These are phyloP conservation scores for Tetragonula clypearis DNA, from an alignment of 1,140 invertebrate species.

Conservation along the genomic window DNA sequence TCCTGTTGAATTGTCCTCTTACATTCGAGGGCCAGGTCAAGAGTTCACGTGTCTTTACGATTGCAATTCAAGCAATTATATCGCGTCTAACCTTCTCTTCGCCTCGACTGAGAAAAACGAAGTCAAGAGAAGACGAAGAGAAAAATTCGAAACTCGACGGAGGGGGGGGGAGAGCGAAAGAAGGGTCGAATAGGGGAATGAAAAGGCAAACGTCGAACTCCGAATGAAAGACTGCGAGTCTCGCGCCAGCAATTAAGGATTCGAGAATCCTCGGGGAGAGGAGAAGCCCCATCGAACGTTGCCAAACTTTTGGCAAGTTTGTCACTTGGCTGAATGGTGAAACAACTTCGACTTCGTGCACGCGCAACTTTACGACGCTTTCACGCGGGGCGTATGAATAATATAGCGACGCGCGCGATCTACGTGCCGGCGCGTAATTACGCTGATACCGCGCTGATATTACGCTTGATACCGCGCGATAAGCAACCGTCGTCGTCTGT, in stretches of 20 bases:
- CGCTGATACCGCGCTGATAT: slow-evolving; percentile 15
- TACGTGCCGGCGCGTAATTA: slow-evolving; percentile 11
- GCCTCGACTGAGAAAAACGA: too few relatives aligned
- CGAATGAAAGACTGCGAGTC: background rate
- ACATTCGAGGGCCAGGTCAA: slow-evolving; percentile 51
- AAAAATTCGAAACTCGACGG: background rate
- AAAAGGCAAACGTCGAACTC: too few relatives aligned
- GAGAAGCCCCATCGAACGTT: slow-evolving; percentile 6
- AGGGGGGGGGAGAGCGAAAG: accelerated
- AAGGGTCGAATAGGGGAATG: background rate
- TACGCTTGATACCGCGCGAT: slow-evolving; percentile 29
- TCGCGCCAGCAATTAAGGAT: slow-evolving; percentile 19
- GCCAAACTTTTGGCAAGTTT: background rate
- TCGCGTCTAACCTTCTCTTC: too few relatives aligned
- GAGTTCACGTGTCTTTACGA: slow-evolving; percentile 52
- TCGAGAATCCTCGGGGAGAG: background rate
- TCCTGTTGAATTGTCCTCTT: slow-evolving; percentile 35
- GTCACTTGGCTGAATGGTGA: slow-evolving; percentile 5
- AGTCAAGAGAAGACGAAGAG: too few relatives aligned
- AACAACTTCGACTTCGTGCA: background rate
- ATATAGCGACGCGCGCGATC: background rate
- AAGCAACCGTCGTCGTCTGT: background rate
- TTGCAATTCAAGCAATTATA: too few relatives aligned
- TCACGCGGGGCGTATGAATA: slow-evolving; percentile 21
- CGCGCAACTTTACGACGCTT: slow-evolving; percentile 37